Evolutionary conservation across 2,888 invertebrate genomes (phyloP), one percentile per base, ranked within the genome.

Genomic region (Scaeva pyrastri): DNA sequence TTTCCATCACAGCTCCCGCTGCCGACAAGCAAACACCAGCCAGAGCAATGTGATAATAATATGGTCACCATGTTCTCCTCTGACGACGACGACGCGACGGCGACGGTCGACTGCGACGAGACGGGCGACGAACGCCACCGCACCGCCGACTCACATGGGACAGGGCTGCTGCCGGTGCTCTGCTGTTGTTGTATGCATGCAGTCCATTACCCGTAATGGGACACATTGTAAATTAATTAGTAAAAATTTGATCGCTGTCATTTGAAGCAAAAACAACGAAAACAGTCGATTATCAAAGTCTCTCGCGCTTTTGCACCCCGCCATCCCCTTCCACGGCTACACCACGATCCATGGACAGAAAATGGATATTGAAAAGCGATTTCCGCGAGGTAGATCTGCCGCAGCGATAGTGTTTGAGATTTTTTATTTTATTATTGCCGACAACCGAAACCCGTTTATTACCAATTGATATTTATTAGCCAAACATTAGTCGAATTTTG

Each of bases 151-250:
- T n/a, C n/a, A n/a, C n/a, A n/a, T n/a, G 11, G 50, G 50, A 2
- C 14, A 14, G 8, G 3, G 45, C 52, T 64, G 31, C 60, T 41
- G n/a, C 4, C 8, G 10, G 7, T 8, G 31, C 5, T 23, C 3
- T 50, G n/a, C 10, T 52, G 68, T 50, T 73, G 62, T 58, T 45
- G 52, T 60, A 52, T 73, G 48, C 71, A 58, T 39, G 10, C 56
- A 71, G 66, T 71, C 86, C 73, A 78, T 86, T 86, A 82, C 71
- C 64, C 73, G 74, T 86, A 86, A 86, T 86, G 82, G 86, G 82
- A 86, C 86, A 86, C 86, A 86, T 86, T 86, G 86, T 86, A 82
- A 82, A 86, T 86, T 86, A 86, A 86, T 86, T 86, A 86, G 86
- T 82, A 74, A 86, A 86, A 82, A 86, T 86, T 86, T 86, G 86